phyloP scores from a whole-genome alignment of 2,888 invertebrate species.

The Melipona beecheii region DNA sequence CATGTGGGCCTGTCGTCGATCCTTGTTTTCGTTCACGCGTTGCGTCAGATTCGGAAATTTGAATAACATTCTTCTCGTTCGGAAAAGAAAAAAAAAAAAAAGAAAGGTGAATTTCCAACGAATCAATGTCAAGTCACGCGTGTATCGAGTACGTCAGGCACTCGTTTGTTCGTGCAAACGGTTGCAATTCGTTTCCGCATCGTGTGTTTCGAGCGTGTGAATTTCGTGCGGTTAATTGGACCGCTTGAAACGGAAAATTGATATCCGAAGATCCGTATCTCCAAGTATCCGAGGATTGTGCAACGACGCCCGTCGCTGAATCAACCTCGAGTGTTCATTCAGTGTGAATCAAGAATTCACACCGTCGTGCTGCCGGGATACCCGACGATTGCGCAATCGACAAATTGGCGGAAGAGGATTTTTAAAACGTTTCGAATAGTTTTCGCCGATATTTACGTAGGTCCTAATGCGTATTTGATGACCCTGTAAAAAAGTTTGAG shows the following conservation, averaged over 20 bases:
- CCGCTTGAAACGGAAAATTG: background rate
- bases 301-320: constrained; percentile 25
- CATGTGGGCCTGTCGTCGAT: background rate
- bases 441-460: background rate
- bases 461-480: constrained; percentile 2
- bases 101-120: too few species aligned
- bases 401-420: background rate
- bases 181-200: background rate
- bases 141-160: too few species aligned
- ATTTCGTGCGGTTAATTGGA: background rate
- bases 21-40: background rate
- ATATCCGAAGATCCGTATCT: background rate
- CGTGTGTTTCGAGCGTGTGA: background rate
- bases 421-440: background rate
- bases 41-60: constrained; percentile 2
- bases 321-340: constrained; percentile 29
- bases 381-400: background rate
- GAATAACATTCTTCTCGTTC: too few species aligned
- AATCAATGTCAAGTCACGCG: constrained; percentile 5
- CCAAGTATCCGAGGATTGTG: constrained; percentile 22
- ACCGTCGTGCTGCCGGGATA: background rate
- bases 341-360: background rate
- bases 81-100: too few species aligned
- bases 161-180: background rate
- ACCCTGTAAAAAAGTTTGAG: background rate